Evolutionary conservation across 2,888 invertebrate genomes (phyloP).

Genomic region (Dicycla oo): DNA sequence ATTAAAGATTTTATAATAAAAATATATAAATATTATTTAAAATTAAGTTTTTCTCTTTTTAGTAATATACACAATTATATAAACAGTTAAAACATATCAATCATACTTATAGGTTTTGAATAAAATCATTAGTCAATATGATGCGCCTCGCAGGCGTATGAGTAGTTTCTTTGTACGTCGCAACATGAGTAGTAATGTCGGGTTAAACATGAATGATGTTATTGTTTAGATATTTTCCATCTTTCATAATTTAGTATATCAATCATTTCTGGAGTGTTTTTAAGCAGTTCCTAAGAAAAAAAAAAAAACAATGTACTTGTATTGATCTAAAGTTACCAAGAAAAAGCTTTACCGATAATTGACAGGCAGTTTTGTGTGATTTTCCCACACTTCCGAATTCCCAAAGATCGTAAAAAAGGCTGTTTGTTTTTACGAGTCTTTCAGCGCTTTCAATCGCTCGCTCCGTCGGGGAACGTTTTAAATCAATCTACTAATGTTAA

Average conservation of each 20-base stretch:
- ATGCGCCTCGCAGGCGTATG: too few relatives aligned
- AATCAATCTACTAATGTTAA: slow-evolving; percentile 66
- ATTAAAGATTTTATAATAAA: too few relatives aligned
- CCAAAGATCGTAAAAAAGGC: slow-evolving; percentile 65
- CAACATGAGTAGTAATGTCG: too few relatives aligned
- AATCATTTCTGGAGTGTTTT: not conserved
- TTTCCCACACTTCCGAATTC: slow-evolving; percentile 65
- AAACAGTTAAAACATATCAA: too few relatives aligned
- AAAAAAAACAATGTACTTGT: slow-evolving; percentile 21
- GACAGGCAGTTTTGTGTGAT: slow-evolving; percentile 66
- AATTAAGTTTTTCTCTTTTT: too few relatives aligned
- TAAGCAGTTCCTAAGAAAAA: slow-evolving; percentile 12
- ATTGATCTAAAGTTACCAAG: slow-evolving; percentile 25
- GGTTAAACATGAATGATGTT: not conserved
- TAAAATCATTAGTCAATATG: too few relatives aligned
- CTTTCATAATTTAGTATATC: not conserved
- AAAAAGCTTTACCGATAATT: slow-evolving; percentile 65
- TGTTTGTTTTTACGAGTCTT: slow-evolving; percentile 66
- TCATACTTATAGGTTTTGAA: too few relatives aligned
- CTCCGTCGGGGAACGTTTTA: slow-evolving; percentile 53
- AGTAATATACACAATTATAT: too few relatives aligned
- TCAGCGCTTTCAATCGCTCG: slow-evolving; percentile 61
- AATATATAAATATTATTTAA: too few relatives aligned
- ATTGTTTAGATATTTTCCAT: too few relatives aligned
- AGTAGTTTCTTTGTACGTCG: too few relatives aligned